Evolutionary conservation across 2,888 invertebrate species (phyloP).

Genomic region (Globia sparganii): DNA sequence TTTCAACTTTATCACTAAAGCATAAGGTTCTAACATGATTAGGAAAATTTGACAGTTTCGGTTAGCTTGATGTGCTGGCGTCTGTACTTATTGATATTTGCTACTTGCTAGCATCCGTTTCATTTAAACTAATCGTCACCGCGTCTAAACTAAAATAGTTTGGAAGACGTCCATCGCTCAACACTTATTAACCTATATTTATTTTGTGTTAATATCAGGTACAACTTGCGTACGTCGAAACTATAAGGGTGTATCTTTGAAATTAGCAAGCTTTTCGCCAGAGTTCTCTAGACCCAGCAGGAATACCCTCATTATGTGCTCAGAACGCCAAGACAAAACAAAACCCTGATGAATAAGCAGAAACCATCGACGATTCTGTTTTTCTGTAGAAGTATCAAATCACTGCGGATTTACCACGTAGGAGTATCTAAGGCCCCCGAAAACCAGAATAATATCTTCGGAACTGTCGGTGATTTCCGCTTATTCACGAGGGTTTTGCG

Average conservation of each 20-base stretch:
- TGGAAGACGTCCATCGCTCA: too few relatives aligned
- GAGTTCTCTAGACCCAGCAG: too few relatives aligned
- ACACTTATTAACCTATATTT: neutral
- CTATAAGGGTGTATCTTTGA: neutral
- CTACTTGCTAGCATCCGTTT: too few relatives aligned
- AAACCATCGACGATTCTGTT: neutral
- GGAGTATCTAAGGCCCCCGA: neutral
- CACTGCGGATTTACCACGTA: neutral
- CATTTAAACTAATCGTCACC: neutral
- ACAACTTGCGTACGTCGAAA: neutral
- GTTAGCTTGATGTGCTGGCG: too few relatives aligned
- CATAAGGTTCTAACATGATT: too few relatives aligned
- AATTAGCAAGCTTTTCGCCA: neutral
- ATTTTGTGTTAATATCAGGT: neutral
- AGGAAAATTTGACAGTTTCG: too few relatives aligned
- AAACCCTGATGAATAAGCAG: conserved; percentile 7
- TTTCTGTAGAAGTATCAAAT: neutral
- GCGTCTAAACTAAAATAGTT: neutral
- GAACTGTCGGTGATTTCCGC: conserved; percentile 18
- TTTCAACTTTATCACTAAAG: too few relatives aligned
- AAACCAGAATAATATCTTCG: neutral
- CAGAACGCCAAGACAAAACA: too few relatives aligned
- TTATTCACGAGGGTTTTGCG: conserved; percentile 32
- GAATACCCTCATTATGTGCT: neutral
- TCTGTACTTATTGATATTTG: too few relatives aligned